Evolutionary conservation across 53 echinoderm and acorn worm species (phyloP).

Genomic region (Astropecten irregularis): DNA sequence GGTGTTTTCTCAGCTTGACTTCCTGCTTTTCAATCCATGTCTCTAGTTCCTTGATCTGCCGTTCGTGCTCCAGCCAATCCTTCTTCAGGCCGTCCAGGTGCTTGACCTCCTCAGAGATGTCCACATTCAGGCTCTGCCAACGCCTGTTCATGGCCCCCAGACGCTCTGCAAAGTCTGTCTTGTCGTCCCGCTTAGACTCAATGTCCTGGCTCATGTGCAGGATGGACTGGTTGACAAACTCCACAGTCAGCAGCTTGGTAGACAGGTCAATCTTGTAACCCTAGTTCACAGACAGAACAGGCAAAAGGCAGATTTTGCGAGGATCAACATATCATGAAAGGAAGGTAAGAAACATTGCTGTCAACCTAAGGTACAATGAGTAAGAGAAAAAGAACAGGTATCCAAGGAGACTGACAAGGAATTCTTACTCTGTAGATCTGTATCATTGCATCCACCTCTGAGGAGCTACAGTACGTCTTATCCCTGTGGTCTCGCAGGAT

Average conservation of each 20-base stretch:
- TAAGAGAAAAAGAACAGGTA: too few relatives aligned
- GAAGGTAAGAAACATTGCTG: too few relatives aligned
- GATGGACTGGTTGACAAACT: slow-evolving; percentile 97
- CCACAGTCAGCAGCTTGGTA: slow-evolving; percentile 88
- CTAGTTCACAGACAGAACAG: too few relatives aligned
- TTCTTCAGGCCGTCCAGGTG: slow-evolving; percentile 68
- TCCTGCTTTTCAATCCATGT: slow-evolving; percentile 72
- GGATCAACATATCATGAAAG: neutral
- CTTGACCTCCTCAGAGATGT: slow-evolving; percentile 79
- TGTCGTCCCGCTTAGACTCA: slow-evolving; percentile 82
- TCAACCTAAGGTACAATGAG: too few relatives aligned
- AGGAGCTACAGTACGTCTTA: slow-evolving; percentile 55
- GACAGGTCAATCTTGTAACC: slow-evolving; percentile 90
- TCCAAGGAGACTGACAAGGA: too few relatives aligned
- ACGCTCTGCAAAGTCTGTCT: slow-evolving; percentile 95
- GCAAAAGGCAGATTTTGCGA: too few relatives aligned
- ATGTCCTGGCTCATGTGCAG: slow-evolving; percentile 84
- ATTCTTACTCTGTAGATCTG: slow-evolving; percentile 83
- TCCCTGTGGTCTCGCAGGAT: slow-evolving; percentile 67
- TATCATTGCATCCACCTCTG: slow-evolving; percentile 71
- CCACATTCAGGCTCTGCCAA: slow-evolving; percentile 80
- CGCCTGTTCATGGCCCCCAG: slow-evolving; percentile 89
- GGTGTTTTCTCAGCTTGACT: slow-evolving; percentile 66
- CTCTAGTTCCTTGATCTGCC: slow-evolving; percentile 58
- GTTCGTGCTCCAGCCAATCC: slow-evolving; percentile 82